Conservation (phyloP, 2,113 vertebrate genomes). For the Fregetta grallaria region DNA sequence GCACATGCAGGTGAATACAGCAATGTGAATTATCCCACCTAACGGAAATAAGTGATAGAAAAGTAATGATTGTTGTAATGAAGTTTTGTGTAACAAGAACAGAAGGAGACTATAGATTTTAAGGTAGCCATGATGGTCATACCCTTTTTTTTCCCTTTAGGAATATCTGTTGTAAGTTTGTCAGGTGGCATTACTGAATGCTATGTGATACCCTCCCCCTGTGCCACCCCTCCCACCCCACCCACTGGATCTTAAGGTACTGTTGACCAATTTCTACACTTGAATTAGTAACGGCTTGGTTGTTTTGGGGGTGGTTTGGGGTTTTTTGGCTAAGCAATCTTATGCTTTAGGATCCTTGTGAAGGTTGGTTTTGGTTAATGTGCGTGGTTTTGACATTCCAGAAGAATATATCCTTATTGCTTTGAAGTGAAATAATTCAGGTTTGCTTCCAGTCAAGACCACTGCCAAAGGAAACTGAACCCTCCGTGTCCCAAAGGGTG, state of each 20-base stretch:
- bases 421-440: slow-evolving; percentile 1
- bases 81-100: neutral
- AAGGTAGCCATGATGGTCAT: neutral
- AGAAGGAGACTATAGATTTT: neutral
- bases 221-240: neutral
- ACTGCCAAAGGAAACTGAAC: neutral
- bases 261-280: neutral
- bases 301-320: neutral
- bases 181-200: neutral
- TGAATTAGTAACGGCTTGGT: neutral
- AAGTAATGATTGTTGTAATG: neutral
- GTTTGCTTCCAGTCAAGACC: neutral
- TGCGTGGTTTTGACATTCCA: neutral
- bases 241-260: neutral
- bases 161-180: neutral
- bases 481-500: neutral
- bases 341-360: neutral
- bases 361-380: neutral
- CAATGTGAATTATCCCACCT: neutral
- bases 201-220: neutral
- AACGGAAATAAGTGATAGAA: neutral
- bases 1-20: neutral
- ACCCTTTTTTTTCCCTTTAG: neutral
- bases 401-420: neutral
- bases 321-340: neutral